Evolutionary conservation across 2,113 vertebrate genomes (phyloP).

Genomic region (Pedetes capensis): DNA sequence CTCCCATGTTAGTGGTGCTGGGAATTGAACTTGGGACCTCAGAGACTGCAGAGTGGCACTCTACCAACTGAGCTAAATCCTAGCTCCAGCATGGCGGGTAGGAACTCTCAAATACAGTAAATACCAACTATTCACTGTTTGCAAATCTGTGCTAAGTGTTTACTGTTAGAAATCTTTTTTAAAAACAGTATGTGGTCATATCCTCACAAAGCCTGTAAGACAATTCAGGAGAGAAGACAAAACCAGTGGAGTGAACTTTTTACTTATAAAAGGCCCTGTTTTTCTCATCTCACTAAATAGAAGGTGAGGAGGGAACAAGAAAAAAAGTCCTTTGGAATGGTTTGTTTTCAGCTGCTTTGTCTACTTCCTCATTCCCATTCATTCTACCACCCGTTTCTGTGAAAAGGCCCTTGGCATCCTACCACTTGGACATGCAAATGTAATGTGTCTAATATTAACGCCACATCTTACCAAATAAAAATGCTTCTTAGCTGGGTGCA

Average conservation of each 20-base stretch:
- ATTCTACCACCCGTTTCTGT: conserved; percentile 8
- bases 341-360: neutral
- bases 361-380: neutral
- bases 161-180: neutral
- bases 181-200: neutral
- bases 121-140: neutral
- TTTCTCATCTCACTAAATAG: neutral
- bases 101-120: neutral
- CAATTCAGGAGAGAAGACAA: neutral
- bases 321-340: neutral
- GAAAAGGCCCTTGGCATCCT: neutral
- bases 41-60: too few relatives aligned
- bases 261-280: neutral
- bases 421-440: neutral
- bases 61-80: too few relatives aligned
- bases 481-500: neutral
- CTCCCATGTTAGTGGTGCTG: too few relatives aligned
- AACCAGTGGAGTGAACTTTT: neutral
- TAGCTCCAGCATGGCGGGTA: neutral
- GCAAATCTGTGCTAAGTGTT: neutral
- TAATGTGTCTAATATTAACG: neutral
- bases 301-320: neutral
- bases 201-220: neutral
- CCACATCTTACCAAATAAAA: neutral
- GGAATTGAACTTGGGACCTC: too few relatives aligned